phyloP scores from a whole-genome alignment of 1,140 invertebrate species.

The Anastrepha obliqua region DNA sequence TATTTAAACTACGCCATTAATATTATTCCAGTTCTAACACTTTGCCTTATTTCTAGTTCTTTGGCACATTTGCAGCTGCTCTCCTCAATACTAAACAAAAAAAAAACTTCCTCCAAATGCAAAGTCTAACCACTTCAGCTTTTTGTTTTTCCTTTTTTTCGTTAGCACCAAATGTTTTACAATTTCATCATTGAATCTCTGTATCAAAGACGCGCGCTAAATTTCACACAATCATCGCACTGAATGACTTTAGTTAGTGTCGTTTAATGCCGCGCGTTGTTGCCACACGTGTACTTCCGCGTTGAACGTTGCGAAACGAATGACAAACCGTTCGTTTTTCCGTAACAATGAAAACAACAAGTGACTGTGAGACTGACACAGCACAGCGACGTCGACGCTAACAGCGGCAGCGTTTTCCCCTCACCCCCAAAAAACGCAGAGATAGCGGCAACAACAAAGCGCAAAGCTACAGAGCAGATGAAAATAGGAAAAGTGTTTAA shows the following conservation, averaged over 20 bases:
- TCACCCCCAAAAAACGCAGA: slow-evolving; percentile 12
- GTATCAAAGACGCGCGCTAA: neutral
- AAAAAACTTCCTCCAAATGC: too few species aligned
- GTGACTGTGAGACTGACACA: slow-evolving; percentile 14
- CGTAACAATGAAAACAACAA: slow-evolving; percentile 71
- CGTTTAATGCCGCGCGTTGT: slow-evolving; percentile 17
- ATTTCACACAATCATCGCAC: neutral
- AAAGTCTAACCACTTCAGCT: too few species aligned
- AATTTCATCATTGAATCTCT: neutral
- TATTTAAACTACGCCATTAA: too few species aligned
- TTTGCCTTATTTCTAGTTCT: neutral
- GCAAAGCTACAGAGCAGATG: neutral
- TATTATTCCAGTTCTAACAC: too few species aligned
- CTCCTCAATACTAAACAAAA: neutral
- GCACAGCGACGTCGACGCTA: neutral
- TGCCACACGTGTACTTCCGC: slow-evolving; percentile 66
- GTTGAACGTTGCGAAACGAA: slow-evolving; percentile 72
- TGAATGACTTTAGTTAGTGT: neutral
- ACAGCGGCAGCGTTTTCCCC: neutral
- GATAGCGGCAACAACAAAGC: slow-evolving; percentile 37
- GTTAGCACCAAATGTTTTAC: neutral
- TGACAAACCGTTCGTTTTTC: slow-evolving; percentile 71
- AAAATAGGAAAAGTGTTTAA: slow-evolving; percentile 38
- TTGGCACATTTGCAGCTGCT: neutral
- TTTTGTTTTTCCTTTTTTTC: too few species aligned